A percentile compares a stretch with the other conserved stretches of the same genome.
Evolutionary conservation across 2,113 vertebrate species (phyloP).

Genomic region (Sorex fumeus): DNA sequence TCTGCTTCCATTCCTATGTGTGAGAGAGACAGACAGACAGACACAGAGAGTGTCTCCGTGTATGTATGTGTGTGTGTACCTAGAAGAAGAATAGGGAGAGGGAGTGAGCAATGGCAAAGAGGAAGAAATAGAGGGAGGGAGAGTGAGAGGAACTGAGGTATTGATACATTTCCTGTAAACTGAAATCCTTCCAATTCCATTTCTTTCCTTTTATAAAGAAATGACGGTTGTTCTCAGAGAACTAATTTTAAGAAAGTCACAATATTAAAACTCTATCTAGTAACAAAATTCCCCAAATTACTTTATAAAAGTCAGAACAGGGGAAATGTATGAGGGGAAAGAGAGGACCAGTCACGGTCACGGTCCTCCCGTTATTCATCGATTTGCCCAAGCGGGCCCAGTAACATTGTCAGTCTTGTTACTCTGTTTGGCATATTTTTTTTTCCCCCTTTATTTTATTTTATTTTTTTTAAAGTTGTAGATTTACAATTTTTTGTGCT

Average conservation of each 20-base stretch:
- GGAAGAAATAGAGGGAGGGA: neutral
- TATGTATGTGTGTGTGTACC: neutral
- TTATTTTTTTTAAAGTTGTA: no score
- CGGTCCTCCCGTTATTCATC: no score
- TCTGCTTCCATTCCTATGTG: neutral
- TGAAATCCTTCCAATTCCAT: neutral
- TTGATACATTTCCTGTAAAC: slow-evolving; percentile 36
- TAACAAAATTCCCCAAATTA: slow-evolving; percentile 58
- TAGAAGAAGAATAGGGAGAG: neutral
- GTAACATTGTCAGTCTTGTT: no score
- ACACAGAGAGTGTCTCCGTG: neutral
- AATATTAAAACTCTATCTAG: slow-evolving; percentile 43
- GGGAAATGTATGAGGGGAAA: slow-evolving; percentile 8
- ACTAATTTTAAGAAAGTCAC: slow-evolving; percentile 34
- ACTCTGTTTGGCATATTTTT: no score
- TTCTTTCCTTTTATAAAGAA: neutral
- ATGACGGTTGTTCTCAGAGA: slow-evolving; percentile 8
- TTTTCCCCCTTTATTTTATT: no score
- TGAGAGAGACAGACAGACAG: no score
- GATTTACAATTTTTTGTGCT: no score
- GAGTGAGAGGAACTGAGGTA: neutral
- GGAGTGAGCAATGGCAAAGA: neutral
- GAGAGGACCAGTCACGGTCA: neutral
- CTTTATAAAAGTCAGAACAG: slow-evolving; percentile 36
- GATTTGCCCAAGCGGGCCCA: no score